Conservation (phyloP, 2,797 vertebrate species). For the Cossypha polioptera region DNA sequence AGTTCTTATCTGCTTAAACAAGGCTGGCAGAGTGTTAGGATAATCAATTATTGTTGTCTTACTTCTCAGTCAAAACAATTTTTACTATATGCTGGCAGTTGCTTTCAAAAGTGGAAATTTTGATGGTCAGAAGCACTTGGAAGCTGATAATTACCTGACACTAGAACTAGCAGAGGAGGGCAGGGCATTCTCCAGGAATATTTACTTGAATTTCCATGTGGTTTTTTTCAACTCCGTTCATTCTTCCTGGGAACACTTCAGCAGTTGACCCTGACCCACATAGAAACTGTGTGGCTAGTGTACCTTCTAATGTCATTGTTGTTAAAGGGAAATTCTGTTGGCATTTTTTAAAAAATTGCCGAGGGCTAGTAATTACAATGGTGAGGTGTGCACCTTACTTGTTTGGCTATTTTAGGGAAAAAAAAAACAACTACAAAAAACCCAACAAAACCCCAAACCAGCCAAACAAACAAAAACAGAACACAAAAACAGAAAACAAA, state of each 20-base stretch:
- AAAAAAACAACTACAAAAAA: not conserved
- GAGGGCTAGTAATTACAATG: not conserved
- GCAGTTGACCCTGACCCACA: not conserved
- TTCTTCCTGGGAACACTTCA: not conserved
- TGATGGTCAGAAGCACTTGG: not conserved
- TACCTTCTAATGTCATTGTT: not conserved
- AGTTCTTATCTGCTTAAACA: not conserved
- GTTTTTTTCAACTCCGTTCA: not conserved
- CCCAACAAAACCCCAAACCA: accelerated
- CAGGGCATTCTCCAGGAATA: not conserved
- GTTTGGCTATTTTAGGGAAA: not conserved
- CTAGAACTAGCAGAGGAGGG: not conserved
- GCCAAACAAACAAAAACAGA: not conserved
- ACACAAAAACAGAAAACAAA: not conserved
- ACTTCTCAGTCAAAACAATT: not conserved
- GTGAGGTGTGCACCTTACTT: not conserved
- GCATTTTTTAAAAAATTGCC: not conserved
- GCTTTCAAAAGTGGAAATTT: not conserved
- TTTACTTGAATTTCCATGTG: not conserved
- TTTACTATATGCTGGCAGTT: not conserved
- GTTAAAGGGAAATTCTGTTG: not conserved
- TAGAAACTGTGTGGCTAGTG: not conserved
- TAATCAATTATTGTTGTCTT: not conserved
- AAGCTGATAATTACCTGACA: not conserved
- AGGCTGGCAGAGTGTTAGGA: not conserved